These are phyloP conservation scores for Mallotus villosus DNA, from an alignment of 2,797 vertebrate species.

Conservation along the genomic window DNA sequence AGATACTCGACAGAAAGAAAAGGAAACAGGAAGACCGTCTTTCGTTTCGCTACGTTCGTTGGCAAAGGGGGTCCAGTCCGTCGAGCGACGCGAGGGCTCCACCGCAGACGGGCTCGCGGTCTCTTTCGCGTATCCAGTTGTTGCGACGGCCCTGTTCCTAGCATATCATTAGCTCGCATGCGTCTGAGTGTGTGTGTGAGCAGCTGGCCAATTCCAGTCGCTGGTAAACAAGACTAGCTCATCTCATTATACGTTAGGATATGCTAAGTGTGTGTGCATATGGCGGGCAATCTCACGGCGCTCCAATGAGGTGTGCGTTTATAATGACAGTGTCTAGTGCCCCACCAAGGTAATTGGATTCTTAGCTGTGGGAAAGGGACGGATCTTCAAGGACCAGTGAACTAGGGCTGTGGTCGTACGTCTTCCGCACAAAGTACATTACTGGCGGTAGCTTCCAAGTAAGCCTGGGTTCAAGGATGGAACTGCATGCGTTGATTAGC, in stretches of 20 bases:
- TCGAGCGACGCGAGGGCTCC: slow-evolving; percentile 34
- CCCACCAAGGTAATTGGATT: slow-evolving; percentile 38
- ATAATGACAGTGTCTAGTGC: slow-evolving; percentile 29
- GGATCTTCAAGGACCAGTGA: neutral
- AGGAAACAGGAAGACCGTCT: slow-evolving; percentile 52
- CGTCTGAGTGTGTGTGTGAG: slow-evolving; percentile 11
- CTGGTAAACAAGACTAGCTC: slow-evolving; percentile 26
- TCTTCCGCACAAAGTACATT: slow-evolving; percentile 12
- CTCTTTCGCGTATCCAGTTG: slow-evolving; percentile 11
- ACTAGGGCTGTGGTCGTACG: slow-evolving; percentile 13
- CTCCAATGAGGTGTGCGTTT: slow-evolving; percentile 25
- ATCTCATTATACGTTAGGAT: slow-evolving; percentile 28
- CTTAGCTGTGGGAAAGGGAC: slow-evolving; percentile 21
- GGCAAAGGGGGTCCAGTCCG: slow-evolving; percentile 69
- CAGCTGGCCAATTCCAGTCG: slow-evolving; percentile 4
- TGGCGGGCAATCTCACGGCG: slow-evolving; percentile 8
- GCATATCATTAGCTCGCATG: slow-evolving; percentile 24
- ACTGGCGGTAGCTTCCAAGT: neutral
- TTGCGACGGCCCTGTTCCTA: slow-evolving; percentile 5
- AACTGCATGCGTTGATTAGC: neutral
- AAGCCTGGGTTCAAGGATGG: neutral
- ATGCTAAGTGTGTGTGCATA: slow-evolving; percentile 10
- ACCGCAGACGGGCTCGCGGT: neutral
- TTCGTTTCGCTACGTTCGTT: slow-evolving; percentile 46
- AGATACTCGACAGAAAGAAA: slow-evolving; percentile 54